Conservation (phyloP, 2,797 vertebrate genomes). For the Galagoides demidoff region DNA sequence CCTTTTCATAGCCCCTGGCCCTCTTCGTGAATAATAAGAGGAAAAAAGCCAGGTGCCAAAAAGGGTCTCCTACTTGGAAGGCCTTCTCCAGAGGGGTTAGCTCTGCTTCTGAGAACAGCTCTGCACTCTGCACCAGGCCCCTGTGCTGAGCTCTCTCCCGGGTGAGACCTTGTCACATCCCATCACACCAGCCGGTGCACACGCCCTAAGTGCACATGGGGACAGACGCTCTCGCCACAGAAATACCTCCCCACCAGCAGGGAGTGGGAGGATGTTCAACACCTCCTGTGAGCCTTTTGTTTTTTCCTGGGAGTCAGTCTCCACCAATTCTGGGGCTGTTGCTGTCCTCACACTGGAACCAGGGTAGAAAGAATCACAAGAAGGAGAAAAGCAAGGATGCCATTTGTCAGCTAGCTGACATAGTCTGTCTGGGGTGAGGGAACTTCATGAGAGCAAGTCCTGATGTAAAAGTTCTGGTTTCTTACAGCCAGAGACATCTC, state of each 20-base stretch:
- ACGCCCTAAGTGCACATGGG: conserved; percentile 83
- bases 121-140: not conserved
- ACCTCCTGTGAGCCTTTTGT: conserved; percentile 65
- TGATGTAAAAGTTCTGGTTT: not conserved
- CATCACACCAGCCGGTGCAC: conserved; percentile 73
- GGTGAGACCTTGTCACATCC: conserved; percentile 77
- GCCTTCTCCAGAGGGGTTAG: not conserved
- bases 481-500: conserved; percentile 45
- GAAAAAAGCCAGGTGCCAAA: not conserved
- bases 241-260: conserved; percentile 65
- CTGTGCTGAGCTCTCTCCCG: not conserved
- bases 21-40: conserved; percentile 49
- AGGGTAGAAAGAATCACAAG: not conserved
- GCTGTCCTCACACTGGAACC: not conserved
- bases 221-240: conserved; percentile 75
- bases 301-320: conserved; percentile 32
- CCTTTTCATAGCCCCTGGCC: not conserved
- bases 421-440: not conserved
- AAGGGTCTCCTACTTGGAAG: conserved; percentile 50
- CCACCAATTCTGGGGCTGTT: not conserved
- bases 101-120: not conserved
- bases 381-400: not conserved
- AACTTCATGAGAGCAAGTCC: not conserved
- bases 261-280: conserved; percentile 22
- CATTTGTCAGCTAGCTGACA: not conserved